These are phyloP conservation scores for Brachionus paranguensis DNA, from an alignment of 1,140 invertebrate species.

Conservation along the genomic window DNA sequence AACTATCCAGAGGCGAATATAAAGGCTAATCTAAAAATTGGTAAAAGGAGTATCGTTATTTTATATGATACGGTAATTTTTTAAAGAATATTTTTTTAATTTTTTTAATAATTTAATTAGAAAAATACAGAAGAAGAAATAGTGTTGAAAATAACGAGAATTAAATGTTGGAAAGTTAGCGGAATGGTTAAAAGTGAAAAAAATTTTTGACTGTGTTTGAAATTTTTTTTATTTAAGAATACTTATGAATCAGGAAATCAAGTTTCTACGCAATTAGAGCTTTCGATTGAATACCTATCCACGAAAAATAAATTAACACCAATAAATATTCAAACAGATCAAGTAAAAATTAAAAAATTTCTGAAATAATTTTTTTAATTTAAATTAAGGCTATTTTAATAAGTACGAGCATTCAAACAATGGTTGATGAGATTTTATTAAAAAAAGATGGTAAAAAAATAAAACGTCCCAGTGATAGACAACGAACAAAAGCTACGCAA, in stretches of 20 bases:
- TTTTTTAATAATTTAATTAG: background rate
- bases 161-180: constrained; percentile 84
- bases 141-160: constrained; percentile 82
- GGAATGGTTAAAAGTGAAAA: background rate
- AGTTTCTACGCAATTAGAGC: constrained; percentile 61
- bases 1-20: constrained; percentile 70
- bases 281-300: constrained; percentile 91
- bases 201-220: no score
- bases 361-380: constrained; percentile 43
- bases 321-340: constrained; percentile 80
- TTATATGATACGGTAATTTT: constrained; percentile 48
- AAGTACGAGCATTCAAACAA: constrained; percentile 83
- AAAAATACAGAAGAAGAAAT: constrained; percentile 62
- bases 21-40: constrained; percentile 65
- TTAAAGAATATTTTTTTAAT: background rate
- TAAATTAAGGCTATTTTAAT: constrained; percentile 72
- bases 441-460: constrained; percentile 64
- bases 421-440: constrained; percentile 85
- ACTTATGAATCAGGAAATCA: constrained; percentile 41
- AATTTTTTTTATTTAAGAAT: constrained; percentile 24
- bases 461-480: constrained; percentile 44
- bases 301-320: constrained; percentile 82
- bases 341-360: constrained; percentile 51
- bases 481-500: background rate
- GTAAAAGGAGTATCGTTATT: constrained; percentile 71